phyloP scores from a whole-genome alignment of 2,888 invertebrate genomes.

The Melikaiella ostensackeni region DNA sequence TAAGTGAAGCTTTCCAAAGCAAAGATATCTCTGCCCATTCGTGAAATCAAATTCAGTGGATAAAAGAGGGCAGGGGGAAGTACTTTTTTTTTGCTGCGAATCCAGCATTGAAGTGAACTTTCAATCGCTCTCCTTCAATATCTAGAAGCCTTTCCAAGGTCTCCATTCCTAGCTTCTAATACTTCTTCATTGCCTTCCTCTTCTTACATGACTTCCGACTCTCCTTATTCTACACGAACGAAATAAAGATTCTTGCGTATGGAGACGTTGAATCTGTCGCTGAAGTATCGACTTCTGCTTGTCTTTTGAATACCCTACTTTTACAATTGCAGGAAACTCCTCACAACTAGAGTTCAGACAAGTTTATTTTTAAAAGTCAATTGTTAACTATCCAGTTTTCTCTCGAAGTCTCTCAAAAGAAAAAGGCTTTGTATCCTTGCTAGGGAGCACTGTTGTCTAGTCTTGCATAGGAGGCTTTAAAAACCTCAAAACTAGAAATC shows the following conservation, averaged over 20 bases:
- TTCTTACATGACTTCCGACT: constrained; percentile 34
- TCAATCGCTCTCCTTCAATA: constrained; percentile 29
- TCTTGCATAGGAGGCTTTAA: not conserved
- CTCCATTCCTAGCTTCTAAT: constrained; percentile 17
- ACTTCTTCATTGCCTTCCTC: constrained; percentile 32
- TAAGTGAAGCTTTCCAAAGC: constrained; percentile 31
- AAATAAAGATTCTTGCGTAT: constrained; percentile 47
- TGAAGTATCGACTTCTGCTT: constrained; percentile 29
- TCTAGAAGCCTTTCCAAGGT: constrained; percentile 18
- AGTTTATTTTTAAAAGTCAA: not conserved
- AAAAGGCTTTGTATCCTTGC: not conserved
- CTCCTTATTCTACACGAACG: constrained; percentile 34
- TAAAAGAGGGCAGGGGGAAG: constrained; percentile 2
- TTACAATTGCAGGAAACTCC: constrained; percentile 11
- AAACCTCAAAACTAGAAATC: too few species aligned
- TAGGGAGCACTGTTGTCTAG: not conserved
- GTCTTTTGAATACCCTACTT: constrained; percentile 32
- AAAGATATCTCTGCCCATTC: constrained; percentile 3
- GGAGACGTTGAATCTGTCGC: constrained; percentile 48
- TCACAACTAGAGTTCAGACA: not conserved
- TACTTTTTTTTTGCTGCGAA: constrained; percentile 11
- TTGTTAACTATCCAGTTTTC: not conserved
- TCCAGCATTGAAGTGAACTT: constrained; percentile 23
- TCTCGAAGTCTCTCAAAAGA: not conserved
- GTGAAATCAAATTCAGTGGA: constrained; percentile 6